phyloP scores from a whole-genome alignment of 2,797 vertebrate genomes.

The Octomys mimax region DNA sequence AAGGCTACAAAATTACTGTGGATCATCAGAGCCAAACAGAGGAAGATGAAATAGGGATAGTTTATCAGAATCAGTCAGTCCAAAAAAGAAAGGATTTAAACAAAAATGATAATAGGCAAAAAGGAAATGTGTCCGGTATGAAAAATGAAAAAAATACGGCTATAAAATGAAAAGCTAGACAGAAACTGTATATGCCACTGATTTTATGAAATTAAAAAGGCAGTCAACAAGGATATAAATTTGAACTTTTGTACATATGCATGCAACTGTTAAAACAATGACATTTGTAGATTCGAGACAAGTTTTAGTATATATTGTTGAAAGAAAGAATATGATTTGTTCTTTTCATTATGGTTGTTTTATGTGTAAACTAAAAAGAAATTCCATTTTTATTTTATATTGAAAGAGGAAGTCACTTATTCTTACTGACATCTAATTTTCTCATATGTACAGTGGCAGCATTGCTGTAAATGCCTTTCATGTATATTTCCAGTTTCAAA shows the following conservation, averaged over 20 bases:
- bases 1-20: conserved; percentile 65
- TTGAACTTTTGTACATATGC: background rate
- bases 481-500: conserved; percentile 29
- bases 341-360: conserved; percentile 18
- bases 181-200: conserved; percentile 39
- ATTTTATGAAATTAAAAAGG: conserved; percentile 32
- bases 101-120: conserved; percentile 70
- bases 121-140: conserved; percentile 31
- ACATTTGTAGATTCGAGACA: background rate
- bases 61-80: conserved; percentile 69
- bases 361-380: conserved; percentile 5
- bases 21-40: conserved; percentile 69
- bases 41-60: conserved; percentile 64
- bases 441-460: background rate
- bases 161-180: background rate
- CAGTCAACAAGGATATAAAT: background rate
- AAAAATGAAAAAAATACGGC: background rate
- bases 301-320: background rate
- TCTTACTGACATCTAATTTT: conserved; percentile 53
- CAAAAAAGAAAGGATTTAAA: conserved; percentile 69
- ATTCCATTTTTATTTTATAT: background rate
- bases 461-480: background rate
- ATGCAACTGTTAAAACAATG: conserved; percentile 17
- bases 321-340: background rate
- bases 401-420: conserved; percentile 27